phyloP scores from a whole-genome alignment of 2,113 vertebrate genomes.

The Oriolus oriolus region DNA sequence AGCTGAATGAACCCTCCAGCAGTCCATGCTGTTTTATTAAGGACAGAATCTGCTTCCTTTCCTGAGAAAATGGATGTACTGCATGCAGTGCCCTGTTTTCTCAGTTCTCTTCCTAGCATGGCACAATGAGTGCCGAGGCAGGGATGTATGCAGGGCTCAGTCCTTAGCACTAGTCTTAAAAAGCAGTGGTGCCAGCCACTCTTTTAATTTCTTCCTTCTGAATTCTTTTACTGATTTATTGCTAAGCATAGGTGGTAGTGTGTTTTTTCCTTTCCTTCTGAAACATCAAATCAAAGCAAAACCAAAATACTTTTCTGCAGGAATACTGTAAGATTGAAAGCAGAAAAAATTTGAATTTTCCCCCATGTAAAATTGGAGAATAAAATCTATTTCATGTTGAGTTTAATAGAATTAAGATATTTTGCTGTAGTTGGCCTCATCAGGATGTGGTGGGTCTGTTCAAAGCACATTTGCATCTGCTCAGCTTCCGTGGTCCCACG shows the following conservation, averaged over 20 bases:
- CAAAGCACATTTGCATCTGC: not conserved
- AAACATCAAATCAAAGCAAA: not conserved
- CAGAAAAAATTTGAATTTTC: not conserved
- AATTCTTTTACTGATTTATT: not conserved
- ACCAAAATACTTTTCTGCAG: not conserved
- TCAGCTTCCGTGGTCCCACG: not conserved
- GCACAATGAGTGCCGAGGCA: not conserved
- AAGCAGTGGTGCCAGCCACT: not conserved
- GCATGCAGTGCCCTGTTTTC: not conserved
- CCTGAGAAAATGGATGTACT: not conserved
- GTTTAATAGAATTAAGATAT: not conserved
- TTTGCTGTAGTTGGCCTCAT: not conserved
- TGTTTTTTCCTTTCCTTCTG: not conserved
- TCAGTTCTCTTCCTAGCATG: not conserved
- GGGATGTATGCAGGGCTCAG: not conserved
- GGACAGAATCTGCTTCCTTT: not conserved
- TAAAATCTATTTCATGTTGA: not conserved
- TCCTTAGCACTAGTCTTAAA: not conserved
- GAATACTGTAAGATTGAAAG: not conserved
- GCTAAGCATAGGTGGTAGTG: not conserved
- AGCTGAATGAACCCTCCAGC: not conserved
- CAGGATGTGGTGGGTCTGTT: not conserved
- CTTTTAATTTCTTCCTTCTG: not conserved
- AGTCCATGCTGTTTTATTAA: not conserved
- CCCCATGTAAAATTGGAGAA: not conserved